phyloP scores from a whole-genome alignment of 2,888 invertebrate genomes.

The Ischnura elegans region DNA sequence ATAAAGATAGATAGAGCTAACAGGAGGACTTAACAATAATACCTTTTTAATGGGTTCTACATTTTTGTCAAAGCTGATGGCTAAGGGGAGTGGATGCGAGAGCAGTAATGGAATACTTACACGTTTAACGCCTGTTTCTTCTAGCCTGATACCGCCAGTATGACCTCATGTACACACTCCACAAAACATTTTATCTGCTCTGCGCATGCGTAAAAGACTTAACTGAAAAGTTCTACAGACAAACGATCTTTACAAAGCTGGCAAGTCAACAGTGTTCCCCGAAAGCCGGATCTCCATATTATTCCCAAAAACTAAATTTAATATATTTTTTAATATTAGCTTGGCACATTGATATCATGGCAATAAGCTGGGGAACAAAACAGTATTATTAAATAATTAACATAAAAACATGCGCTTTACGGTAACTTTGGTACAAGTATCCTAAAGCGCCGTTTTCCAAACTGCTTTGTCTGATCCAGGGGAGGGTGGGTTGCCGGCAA shows the following conservation, averaged over 20 bases:
- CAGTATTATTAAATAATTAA: constrained; percentile 61
- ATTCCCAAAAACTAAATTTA: constrained; percentile 22
- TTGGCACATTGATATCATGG: constrained; percentile 66
- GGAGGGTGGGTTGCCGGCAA: background rate
- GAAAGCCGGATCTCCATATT: constrained; percentile 44
- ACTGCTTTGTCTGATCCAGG: background rate
- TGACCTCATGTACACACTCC: constrained; percentile 43
- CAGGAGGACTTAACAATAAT: constrained; percentile 43
- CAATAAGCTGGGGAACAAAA: constrained; percentile 64
- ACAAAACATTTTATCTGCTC: constrained; percentile 55
- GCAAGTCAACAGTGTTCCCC: constrained; percentile 65
- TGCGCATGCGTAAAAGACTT: constrained; percentile 58
- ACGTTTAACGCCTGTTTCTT: constrained; percentile 62
- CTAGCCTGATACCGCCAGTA: constrained; percentile 64
- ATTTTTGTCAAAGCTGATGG: constrained; percentile 58
- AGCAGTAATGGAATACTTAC: constrained; percentile 66
- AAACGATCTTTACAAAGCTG: constrained; percentile 66
- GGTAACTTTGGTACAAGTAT: constrained; percentile 60
- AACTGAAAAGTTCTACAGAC: constrained; percentile 65
- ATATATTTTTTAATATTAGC: constrained; percentile 47
- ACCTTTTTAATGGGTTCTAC: constrained; percentile 59
- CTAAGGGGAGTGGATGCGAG: constrained; percentile 60
- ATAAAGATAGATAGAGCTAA: constrained; percentile 32
- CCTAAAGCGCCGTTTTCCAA: constrained; percentile 62
- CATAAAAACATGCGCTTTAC: constrained; percentile 67